Evolutionary conservation across 2,113 vertebrate genomes (phyloP), one percentile per base, ranked within the genome.

Genomic region (Progne subis): DNA sequence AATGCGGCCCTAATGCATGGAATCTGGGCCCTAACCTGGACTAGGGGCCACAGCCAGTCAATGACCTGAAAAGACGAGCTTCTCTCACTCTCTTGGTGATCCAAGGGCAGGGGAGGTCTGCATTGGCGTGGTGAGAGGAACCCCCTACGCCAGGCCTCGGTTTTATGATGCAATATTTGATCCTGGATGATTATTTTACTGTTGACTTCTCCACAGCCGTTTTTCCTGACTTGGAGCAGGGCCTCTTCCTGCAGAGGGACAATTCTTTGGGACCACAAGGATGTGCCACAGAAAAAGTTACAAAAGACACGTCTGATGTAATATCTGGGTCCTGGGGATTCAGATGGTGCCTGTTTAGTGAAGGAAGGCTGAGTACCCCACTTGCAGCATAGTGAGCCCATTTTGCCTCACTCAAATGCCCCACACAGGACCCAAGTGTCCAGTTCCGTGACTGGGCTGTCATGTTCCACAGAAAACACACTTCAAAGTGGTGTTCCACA

Each of bases 31-130:
- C 32, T 82, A 11, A 17, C 34, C 61, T 6, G 18, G 47, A 12
- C 12, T 2, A 20, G 43, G 14, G 47, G 19, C 52, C 0, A 0
- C 1, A 2, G 50, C 25, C 2, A 17, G 46, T 12, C 26, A 12
- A 2, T 23, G 31, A 53, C 31, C 37, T 49, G 26, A 28, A 32
- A 43, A 47, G 20, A 18, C 0, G 0, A 3, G 1, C 41, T 26
- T 34, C 29, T 81, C 57, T 28, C 64, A 60, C 50, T 39, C 65
- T 24, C 44, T 21, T 18, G 6, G 56, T 12, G 17, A 49, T 39
- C 69, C 14, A 21, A 50, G 43, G 28, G 9, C 8, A 16, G 32
- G 43, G 53, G 37, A 8, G 31, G 6, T n/a, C 63, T 24, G n/a
- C 53, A 31, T 63, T 56, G 59, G n/a, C 29, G 39, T 2, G 20